Evolutionary conservation across 23 tunicate genomes (phyloP), one percentile per base, ranked within the genome.

Genomic region (Ciona savignyi): DNA sequence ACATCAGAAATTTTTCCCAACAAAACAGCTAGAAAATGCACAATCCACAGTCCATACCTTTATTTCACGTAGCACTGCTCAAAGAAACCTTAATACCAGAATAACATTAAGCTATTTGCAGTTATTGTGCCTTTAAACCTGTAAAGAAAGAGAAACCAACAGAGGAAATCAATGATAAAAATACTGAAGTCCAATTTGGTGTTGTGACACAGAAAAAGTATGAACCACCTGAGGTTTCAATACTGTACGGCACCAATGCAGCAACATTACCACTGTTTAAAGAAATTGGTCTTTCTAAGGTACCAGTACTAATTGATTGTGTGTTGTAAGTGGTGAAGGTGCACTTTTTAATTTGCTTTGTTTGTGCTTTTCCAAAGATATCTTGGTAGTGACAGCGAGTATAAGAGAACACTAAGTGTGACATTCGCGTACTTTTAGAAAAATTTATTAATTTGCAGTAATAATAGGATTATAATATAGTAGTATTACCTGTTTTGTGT

Each of bases 181-280:
- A 80, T 48, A 84, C 97, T 3, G 91, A 81, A 42, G 74, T 74
- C 48, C 75, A 77, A 9, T 85, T 61, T 80, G 97, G 97, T 0
- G 82, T 91, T 15, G 60, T 91, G 3, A 82, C 87, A 1, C 91
- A 91, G 72, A 80, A 84, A 32, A 71, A 70, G 4, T 91, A 91
- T 60, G 86, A 82, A 56, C 83, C 97, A n/a, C 97, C 97, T 68
- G 86, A 80, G 60, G 76, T 91, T 24, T 68, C 83, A 21, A 29
- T 74, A 3, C 33, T 91, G 25, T 88, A 85, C 51, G 79, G 91
- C 1, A 81, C 85, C 22, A 86, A 80, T 51, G 79, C 82, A 29
- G 72, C 65, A 21, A 80, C 91, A 2, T 35, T 34, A 0, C 63
- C 82, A 1, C 66, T 91, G 23, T 91, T 91, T 51, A 24, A 63